A percentile compares a stretch with the other conserved stretches of the same genome.
phyloP scores from a whole-genome alignment of 2,888 invertebrate species.

The Gasteruption jaculator region DNA sequence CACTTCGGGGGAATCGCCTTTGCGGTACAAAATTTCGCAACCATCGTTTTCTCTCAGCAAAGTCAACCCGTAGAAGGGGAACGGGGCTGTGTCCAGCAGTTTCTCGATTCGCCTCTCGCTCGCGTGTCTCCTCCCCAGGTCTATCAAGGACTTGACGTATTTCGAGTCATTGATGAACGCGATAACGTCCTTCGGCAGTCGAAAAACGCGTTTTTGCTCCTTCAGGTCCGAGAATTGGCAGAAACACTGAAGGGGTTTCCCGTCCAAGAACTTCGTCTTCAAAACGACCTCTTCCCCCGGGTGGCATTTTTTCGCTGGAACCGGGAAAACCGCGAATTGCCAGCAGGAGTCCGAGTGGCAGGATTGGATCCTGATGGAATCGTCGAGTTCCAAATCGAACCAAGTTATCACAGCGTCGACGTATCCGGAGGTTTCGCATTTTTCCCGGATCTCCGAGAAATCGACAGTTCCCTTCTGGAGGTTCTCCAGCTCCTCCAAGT shows the following conservation, averaged over 20 bases:
- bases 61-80: slow-evolving; percentile 62
- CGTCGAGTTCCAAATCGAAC: slow-evolving; percentile 69
- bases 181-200: slow-evolving; percentile 38
- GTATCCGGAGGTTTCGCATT: slow-evolving; percentile 53
- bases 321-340: slow-evolving; percentile 72
- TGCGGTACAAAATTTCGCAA: slow-evolving; percentile 50
- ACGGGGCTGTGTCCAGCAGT: slow-evolving; percentile 60
- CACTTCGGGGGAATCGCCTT: slow-evolving; percentile 47
- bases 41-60: slow-evolving; percentile 55
- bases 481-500: slow-evolving; percentile 49
- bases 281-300: slow-evolving; percentile 26
- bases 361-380: slow-evolving; percentile 60
- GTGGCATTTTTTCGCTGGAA: slow-evolving; percentile 21
- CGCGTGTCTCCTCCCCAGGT: slow-evolving; percentile 49
- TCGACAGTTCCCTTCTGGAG: slow-evolving; percentile 45
- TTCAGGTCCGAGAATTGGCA: slow-evolving; percentile 32
- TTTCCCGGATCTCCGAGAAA: slow-evolving; percentile 44
- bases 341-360: slow-evolving; percentile 64
- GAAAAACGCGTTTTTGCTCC: slow-evolving; percentile 49
- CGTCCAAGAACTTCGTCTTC: slow-evolving; percentile 28
- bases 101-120: slow-evolving; percentile 24
- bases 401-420: slow-evolving; percentile 67
- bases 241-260: slow-evolving; percentile 39
- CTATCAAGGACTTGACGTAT: slow-evolving; percentile 50
- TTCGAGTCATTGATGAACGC: slow-evolving; percentile 48